Base-by-base conservation (phyloP, 2,888 invertebrate genomes). In the Zaprionus bogoriensis region DNA sequence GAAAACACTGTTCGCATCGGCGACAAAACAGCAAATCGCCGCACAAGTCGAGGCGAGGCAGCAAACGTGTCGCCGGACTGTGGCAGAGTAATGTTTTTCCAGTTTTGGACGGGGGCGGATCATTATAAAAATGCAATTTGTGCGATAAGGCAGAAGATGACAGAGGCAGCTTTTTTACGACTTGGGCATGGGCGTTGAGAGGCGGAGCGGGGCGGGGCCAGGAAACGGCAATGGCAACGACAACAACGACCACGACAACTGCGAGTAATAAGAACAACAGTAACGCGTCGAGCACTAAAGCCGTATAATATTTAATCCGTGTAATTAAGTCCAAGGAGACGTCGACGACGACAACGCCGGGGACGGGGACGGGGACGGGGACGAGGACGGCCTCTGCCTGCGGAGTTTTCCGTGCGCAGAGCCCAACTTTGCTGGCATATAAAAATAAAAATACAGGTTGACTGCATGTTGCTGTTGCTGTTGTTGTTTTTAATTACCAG, bases 281-380 rank as follows among this genome's bases (percentile, higher is more conserved):
- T 32, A 44, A 53, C 44, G 50, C 44, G 54, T 55, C 50, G 47
- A 54, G 67, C 68, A 84, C 84, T 69, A 81, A 83, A 79, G 73
- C 81, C 87, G 69, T 76, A 81, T 85, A 77, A 79, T 85, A 77
- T 74, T 77, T 87, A 87, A 88, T 85, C 86, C 87, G 71, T 77
- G 76, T 87, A 87, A 87, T 87, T 88, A 84, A 87, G 86, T 83
- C 83, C 81, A 87, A 86, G 87, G 87, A 74, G 69, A 68, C n/a
- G n/a, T n/a, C n/a, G n/a, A n/a, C n/a, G n/a, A n/a, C n/a, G n/a
- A n/a, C n/a, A n/a, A n/a, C n/a, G n/a, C n/a, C n/a, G n/a, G n/a
- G n/a, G n/a, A n/a, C n/a, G n/a, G n/a, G n/a, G n/a, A n/a, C n/a
- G n/a, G n/a, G n/a, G n/a, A n/a, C n/a, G n/a, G n/a, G n/a, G n/a